A percentile compares a stretch with the other conserved stretches of the same genome.
These are phyloP conservation scores for Squalus acanthias DNA, from an alignment of 2,797 vertebrate species.

Conservation along the genomic window DNA sequence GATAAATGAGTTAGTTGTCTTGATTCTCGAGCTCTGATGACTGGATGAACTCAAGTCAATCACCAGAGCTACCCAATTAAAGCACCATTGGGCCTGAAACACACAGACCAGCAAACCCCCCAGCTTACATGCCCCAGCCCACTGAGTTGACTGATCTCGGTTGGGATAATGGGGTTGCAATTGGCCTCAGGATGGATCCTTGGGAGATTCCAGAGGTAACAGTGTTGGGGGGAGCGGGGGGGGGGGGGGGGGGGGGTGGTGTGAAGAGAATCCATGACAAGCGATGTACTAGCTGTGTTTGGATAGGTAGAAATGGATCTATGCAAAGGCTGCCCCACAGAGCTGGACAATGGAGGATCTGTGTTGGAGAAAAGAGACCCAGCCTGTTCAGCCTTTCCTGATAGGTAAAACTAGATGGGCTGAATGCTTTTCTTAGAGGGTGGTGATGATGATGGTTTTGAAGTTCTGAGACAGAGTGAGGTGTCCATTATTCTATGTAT, in stretches of 20 bases:
- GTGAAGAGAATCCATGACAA: neutral
- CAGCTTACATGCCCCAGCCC: neutral
- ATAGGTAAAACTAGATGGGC: too few species aligned
- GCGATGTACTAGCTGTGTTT: neutral
- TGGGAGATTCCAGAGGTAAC: neutral
- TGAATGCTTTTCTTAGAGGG: too few species aligned
- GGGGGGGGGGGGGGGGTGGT: too few species aligned
- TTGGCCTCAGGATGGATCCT: neutral
- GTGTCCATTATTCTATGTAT: too few species aligned
- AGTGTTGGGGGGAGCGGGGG: neutral
- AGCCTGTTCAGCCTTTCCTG: too few species aligned
- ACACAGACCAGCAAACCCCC: too few species aligned
- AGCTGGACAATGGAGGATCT: neutral
- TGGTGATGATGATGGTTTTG: too few species aligned
- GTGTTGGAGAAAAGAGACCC: too few species aligned
- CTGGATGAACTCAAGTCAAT: neutral
- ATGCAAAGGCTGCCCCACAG: neutral
- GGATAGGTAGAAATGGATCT: neutral
- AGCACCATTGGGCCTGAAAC: neutral
- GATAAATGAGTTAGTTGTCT: neutral
- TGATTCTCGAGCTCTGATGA: neutral
- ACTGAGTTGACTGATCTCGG: neutral
- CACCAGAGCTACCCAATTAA: neutral
- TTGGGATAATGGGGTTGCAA: neutral
- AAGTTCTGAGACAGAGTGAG: too few species aligned